phyloP scores from a whole-genome alignment of 1,140 invertebrate species.

The Drosophila oshimai region DNA sequence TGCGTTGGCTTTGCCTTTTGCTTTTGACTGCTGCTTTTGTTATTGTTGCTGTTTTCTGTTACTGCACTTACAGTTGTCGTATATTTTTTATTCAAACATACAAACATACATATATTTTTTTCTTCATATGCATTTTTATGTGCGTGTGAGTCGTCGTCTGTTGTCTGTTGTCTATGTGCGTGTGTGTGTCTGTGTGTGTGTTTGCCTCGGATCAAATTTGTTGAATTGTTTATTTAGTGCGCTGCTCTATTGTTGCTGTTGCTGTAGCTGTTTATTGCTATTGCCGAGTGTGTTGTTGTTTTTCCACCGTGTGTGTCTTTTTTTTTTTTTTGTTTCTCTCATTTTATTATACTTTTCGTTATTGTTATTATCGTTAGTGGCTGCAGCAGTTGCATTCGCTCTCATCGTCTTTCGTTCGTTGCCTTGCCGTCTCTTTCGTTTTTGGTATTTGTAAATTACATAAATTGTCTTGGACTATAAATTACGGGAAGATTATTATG shows the following conservation, averaged over 20 bases:
- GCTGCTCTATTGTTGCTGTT: conserved; percentile 51
- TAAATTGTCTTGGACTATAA: conserved; percentile 81
- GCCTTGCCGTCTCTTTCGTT: conserved; percentile 63
- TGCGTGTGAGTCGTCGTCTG: conserved; percentile 66
- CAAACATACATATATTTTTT: conserved; percentile 36
- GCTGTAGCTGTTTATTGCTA: conserved; percentile 49
- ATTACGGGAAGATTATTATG: conserved; percentile 81
- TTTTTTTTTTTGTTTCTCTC: conserved; percentile 11
- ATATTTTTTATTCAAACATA: conserved; percentile 50
- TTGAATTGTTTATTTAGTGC: conserved; percentile 82
- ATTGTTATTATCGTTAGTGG: conserved; percentile 80
- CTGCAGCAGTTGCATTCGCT: conserved; percentile 55
- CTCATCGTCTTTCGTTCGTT: conserved; percentile 29
- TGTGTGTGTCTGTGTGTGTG: conserved; percentile 37
- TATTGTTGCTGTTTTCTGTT: conserved; percentile 23
- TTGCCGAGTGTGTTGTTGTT: conserved; percentile 33
- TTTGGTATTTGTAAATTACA: conserved; percentile 81
- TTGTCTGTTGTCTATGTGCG: conserved; percentile 31
- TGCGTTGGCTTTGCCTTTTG: conserved; percentile 32
- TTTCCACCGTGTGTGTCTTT: conserved; percentile 12
- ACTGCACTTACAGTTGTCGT: conserved; percentile 59
- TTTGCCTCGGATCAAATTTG: conserved; percentile 79
- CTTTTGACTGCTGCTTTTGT: conserved; percentile 21
- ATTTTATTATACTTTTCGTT: conserved; percentile 57
- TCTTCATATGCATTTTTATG: conserved; percentile 72